phyloP scores from a whole-genome alignment of 2,797 vertebrate genomes.

The Gallirallus australis region DNA sequence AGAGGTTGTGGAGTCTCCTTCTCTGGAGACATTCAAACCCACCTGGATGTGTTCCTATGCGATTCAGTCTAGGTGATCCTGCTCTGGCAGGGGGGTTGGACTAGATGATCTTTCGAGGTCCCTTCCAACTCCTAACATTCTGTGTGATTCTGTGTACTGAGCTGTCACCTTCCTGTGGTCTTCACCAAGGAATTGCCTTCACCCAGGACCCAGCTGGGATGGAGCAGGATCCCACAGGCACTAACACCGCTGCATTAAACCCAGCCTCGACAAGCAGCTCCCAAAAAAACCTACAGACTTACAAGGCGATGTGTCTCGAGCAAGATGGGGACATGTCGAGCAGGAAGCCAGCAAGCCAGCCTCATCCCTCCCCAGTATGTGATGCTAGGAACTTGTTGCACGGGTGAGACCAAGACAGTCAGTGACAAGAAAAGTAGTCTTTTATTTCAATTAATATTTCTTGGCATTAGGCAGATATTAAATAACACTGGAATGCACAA shows the following conservation, averaged over 20 bases:
- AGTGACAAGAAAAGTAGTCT: slow-evolving; percentile 68
- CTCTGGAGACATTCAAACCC: too few relatives aligned
- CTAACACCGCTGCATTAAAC: not conserved
- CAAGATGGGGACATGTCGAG: rapidly evolving
- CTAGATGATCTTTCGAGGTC: too few relatives aligned
- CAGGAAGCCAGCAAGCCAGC: not conserved
- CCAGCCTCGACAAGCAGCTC: not conserved
- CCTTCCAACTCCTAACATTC: too few relatives aligned
- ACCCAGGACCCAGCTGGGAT: not conserved
- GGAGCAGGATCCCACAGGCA: not conserved
- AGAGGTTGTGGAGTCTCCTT: too few relatives aligned
- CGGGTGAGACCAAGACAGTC: slow-evolving; percentile 18
- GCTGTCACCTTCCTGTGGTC: not conserved
- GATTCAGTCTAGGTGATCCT: too few relatives aligned
- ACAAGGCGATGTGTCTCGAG: rapidly evolving
- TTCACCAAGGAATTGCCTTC: not conserved
- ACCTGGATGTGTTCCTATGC: too few relatives aligned
- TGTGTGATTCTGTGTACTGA: not conserved
- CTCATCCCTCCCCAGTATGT: not conserved
- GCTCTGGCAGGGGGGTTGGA: too few relatives aligned
- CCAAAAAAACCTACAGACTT: rapidly evolving
- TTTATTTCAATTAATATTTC: slow-evolving; percentile 71
- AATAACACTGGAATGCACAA: slow-evolving; percentile 73
- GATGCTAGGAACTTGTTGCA: not conserved
- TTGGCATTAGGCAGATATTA: slow-evolving; percentile 74